A percentile compares a stretch with the other conserved stretches of the same genome.
Conservation (phyloP, 2,113 vertebrate species). For the Upupa epops region DNA sequence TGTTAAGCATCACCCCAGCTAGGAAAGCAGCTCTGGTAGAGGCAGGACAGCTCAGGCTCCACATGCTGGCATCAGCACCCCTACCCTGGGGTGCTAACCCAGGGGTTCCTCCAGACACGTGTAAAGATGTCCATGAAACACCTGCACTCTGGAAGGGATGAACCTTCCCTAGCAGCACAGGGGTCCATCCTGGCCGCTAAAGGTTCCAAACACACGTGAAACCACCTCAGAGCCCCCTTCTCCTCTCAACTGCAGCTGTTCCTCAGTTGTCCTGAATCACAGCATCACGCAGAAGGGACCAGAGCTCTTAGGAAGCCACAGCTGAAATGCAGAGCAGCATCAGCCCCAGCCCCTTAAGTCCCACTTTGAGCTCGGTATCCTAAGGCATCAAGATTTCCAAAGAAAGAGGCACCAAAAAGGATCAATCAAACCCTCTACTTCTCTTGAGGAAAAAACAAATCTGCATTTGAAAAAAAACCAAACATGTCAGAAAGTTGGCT, state of each 20-base stretch:
- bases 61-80: fast-evolving
- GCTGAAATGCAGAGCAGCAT: neutral
- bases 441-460: neutral
- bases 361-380: neutral
- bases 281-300: neutral
- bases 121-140: neutral
- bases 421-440: neutral
- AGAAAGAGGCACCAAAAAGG: neutral
- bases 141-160: neutral
- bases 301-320: fast-evolving
- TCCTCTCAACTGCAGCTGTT: neutral
- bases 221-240: neutral
- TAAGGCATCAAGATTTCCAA: neutral
- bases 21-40: neutral
- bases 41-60: neutral
- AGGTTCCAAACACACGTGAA: neutral
- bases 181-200: fast-evolving
- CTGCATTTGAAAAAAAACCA: neutral
- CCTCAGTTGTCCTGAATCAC: neutral
- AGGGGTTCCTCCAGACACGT: neutral
- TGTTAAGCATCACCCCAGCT: fast-evolving
- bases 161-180: neutral
- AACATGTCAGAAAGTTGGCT: neutral
- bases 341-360: neutral
- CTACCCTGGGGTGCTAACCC: neutral